Evolutionary conservation across 2,797 vertebrate genomes (phyloP).

Genomic region (Notolepis coatsorum): DNA sequence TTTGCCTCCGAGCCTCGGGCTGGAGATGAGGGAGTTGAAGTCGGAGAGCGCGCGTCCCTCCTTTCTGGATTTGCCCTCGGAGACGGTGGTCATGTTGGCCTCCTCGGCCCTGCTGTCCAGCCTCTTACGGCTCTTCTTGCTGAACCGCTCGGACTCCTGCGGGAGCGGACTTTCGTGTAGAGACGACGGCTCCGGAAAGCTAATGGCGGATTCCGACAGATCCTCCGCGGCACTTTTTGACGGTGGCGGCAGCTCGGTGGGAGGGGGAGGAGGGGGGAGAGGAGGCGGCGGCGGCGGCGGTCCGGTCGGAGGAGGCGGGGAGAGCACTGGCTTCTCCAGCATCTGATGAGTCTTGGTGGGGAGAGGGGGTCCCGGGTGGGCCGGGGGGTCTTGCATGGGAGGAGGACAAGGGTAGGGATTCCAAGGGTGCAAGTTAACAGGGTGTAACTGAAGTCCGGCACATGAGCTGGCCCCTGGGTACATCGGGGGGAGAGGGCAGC

Average conservation of each 20-base stretch:
- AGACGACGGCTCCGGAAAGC: conserved; percentile 93
- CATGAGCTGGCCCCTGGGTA: conserved; percentile 93
- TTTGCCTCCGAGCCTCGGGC: conserved; percentile 91
- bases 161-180: conserved; percentile 92
- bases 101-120: conserved; percentile 94
- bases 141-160: conserved; percentile 93
- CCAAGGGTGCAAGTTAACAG: conserved; percentile 95
- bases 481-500: conserved; percentile 96
- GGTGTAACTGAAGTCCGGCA: conserved; percentile 93
- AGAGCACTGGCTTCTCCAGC: conserved; percentile 92
- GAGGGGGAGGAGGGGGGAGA: conserved; percentile 78
- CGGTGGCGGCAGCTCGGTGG: conserved; percentile 85
- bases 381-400: conserved; percentile 88
- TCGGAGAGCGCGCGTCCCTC: conserved; percentile 91
- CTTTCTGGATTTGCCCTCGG: conserved; percentile 93
- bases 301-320: conserved; percentile 81
- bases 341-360: conserved; percentile 80
- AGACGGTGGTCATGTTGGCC: conserved; percentile 88
- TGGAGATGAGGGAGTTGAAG: conserved; percentile 96
- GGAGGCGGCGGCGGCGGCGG: conserved; percentile 83
- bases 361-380: conserved; percentile 76
- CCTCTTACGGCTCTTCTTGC: conserved; percentile 94
- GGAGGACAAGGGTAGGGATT: conserved; percentile 92
- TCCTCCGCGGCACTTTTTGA: conserved; percentile 88
- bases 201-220: conserved; percentile 89